phyloP scores from a whole-genome alignment of 1,140 invertebrate species.

The Monochamus saltuarius region DNA sequence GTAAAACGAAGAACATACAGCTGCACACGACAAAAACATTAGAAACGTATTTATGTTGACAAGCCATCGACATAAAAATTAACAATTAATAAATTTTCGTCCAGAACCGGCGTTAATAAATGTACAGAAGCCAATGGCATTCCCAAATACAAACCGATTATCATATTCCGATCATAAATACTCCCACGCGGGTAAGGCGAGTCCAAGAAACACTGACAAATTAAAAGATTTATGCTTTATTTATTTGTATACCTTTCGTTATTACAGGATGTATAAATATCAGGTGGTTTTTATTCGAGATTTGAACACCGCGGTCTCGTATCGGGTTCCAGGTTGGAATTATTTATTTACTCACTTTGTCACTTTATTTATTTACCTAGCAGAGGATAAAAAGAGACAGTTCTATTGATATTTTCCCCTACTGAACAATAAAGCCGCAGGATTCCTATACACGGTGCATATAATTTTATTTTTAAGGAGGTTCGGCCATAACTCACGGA shows the following conservation, averaged over 20 bases:
- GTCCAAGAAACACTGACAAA: slow-evolving; percentile 29
- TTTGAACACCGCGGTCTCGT: too few species aligned
- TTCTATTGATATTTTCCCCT: too few species aligned
- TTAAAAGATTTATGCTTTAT: slow-evolving; percentile 32
- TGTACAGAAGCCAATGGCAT: slow-evolving; percentile 27
- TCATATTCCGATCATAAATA: slow-evolving; percentile 29
- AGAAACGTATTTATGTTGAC: slow-evolving; percentile 38
- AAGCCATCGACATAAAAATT: slow-evolving; percentile 41
- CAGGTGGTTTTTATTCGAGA: too few species aligned
- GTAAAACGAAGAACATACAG: too few species aligned
- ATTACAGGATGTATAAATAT: slow-evolving; percentile 25
- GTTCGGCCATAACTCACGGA: too few species aligned
- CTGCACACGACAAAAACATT: background rate
- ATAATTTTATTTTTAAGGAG: too few species aligned
- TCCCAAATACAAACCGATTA: slow-evolving; percentile 27
- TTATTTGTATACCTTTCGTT: slow-evolving; percentile 15
- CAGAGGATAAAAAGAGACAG: too few species aligned
- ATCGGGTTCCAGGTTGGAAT: too few species aligned
- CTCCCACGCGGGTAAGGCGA: slow-evolving; percentile 21
- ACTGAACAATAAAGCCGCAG: too few species aligned
- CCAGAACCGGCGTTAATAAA: slow-evolving; percentile 22
- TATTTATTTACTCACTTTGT: too few species aligned
- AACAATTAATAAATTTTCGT: slow-evolving; percentile 40
- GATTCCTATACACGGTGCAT: too few species aligned
- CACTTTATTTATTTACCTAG: too few species aligned